These are phyloP conservation scores for Scrobipalpa atriplicella DNA, from an alignment of 2,888 invertebrate species.

Conservation along the genomic window DNA sequence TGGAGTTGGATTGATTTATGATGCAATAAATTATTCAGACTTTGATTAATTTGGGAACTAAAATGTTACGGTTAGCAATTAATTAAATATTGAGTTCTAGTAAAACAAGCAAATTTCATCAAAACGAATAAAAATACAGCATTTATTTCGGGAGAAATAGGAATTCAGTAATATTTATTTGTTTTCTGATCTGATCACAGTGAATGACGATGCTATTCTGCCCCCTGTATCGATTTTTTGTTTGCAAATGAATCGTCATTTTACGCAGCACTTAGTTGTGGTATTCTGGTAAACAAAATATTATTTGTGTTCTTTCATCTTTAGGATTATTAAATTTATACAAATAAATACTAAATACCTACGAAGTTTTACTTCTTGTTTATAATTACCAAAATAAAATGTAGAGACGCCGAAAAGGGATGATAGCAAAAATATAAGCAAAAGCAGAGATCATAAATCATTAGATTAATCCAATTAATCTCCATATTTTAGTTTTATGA, in stretches of 20 bases:
- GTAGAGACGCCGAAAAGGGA: constrained; percentile 26
- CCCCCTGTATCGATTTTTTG: constrained; percentile 58
- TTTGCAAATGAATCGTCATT: constrained; percentile 61
- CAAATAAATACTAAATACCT: too few species aligned
- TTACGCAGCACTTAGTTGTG: constrained; percentile 34
- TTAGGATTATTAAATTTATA: neutral
- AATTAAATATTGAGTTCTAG: too few species aligned
- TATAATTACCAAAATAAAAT: neutral
- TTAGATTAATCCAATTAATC: constrained; percentile 55
- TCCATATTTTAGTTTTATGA: constrained; percentile 78
- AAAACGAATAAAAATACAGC: neutral
- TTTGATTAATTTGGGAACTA: neutral
- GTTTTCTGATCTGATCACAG: constrained; percentile 44
- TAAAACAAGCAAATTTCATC: neutral
- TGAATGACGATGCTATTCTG: constrained; percentile 59
- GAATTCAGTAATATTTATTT: constrained; percentile 25
- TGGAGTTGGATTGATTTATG: neutral
- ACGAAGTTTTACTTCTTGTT: too few species aligned
- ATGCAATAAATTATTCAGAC: neutral
- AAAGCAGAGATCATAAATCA: constrained; percentile 52
- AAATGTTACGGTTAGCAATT: neutral
- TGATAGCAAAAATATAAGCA: constrained; percentile 35
- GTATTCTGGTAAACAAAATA: constrained; percentile 9
- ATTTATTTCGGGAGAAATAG: neutral
- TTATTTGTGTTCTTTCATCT: neutral